Base-by-base conservation (phyloP, 2,797 vertebrate genomes). In the Oreochromis mossambicus region DNA sequence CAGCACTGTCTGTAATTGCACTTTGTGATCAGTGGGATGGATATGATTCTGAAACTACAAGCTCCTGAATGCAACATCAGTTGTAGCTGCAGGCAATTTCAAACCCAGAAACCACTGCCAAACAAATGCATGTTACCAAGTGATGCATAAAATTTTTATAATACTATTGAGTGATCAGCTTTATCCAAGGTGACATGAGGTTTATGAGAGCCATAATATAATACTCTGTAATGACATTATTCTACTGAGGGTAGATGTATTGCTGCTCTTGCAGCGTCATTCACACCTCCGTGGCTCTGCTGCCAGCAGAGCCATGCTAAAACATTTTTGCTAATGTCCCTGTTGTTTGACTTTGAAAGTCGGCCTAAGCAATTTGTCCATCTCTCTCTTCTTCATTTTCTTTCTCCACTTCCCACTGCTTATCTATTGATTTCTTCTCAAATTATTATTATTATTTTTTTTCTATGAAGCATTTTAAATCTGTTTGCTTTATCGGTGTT, bases 181-280 rank as follows among this genome's bases (percentile, higher is more conserved):
- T 92, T 93, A 95, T 94, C 88, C 93, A 94, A 95, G 92, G 93
- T 95, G 95, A 95, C 90, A 90, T 86, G 83, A 79, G 92, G 88
- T 94, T 95, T 95, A 95, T 94, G 92, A 93, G 92, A 91, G 88
- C 88, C 86, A 88, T 92, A 93, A 92, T 93, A 87, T 91, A 92
- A 92, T 93, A 86, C 86, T 90, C 90, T 91, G 82, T 95, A 94
- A 94, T 94, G 90, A 90, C 90, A 86, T 95, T 92, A 91, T 94
- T 89, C 87, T 83, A 88, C 84, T 79, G 87, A 82, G 91, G 91
- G 85, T 94, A 86, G 91, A 90, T 87, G 92, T 91, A 92, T 92
- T 92, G 80, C 87, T 91, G 92, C 84, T 92, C 91, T 87, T 87
- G 89, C 87, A 81, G 82, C 24, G 85, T 92, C 91, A 91, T 94